Evolutionary conservation across 1,140 invertebrate genomes (phyloP).

Genomic region (Drosophila parvula): DNA sequence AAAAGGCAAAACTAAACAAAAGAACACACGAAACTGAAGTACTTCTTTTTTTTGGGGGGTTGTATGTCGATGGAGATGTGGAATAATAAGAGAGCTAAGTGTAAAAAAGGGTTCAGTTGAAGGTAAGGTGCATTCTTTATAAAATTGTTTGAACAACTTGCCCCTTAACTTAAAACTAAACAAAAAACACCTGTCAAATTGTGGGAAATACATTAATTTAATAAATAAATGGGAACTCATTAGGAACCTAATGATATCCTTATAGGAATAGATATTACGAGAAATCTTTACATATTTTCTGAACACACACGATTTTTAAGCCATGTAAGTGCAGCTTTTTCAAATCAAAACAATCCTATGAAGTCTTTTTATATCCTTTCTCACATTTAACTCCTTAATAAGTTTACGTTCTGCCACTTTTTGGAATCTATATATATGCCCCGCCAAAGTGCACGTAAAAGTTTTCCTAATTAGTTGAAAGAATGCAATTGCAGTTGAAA

Average conservation of each 20-base stretch:
- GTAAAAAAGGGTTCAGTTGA: background rate
- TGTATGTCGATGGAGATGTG: background rate
- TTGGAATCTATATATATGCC: constrained; percentile 2
- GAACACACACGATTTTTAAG: background rate
- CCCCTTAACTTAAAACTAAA: background rate
- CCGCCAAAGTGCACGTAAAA: constrained; percentile 8
- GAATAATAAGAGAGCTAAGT: background rate
- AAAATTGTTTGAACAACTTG: background rate
- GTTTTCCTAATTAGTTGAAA: constrained; percentile 44
- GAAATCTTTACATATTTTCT: background rate
- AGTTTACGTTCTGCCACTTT: background rate
- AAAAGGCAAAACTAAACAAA: constrained; percentile 52
- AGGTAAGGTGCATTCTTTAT: background rate
- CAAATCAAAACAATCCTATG: background rate
- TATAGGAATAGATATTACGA: background rate
- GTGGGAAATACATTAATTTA: background rate
- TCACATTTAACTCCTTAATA: background rate
- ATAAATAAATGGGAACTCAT: too few relatives aligned
- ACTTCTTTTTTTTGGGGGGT: constrained; percentile 4
- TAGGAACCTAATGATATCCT: too few relatives aligned
- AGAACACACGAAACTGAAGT: background rate
- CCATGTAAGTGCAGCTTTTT: background rate
- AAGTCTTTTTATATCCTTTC: background rate
- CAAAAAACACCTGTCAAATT: background rate
- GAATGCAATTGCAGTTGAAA: constrained; percentile 36